Base-by-base conservation (phyloP, 2,888 invertebrate species). In the Xestia rhomboidea region DNA sequence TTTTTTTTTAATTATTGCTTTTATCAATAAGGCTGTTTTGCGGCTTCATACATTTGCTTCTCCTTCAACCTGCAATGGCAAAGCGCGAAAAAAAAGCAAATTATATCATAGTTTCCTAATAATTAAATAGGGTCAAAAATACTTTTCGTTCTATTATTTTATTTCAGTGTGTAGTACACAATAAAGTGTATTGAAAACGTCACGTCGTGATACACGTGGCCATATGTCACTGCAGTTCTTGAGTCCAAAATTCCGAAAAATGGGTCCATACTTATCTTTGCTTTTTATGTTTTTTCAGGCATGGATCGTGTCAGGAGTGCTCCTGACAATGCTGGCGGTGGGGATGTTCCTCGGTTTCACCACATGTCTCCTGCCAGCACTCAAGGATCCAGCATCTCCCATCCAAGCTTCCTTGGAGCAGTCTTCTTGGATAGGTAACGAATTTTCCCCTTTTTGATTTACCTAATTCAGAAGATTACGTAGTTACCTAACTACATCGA, bases 281-380 rank as follows among this genome's bases (percentile, higher is more conserved):
- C 8, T 13, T 8, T 11, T 13, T 13, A 18, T 66, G 13, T 68
- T 34, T 44, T 83, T 85, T 6, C 87, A 91, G 91, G 63, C 82
- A 77, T 91, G 89, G 87, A 84, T 89, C 10, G 88, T 89, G 8
- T 88, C 88, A 10, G 91, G 89, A 8, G 85, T 90, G 0, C 84
- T 90, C 15, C 74, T 89, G 13, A 90, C 89, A 54, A 90, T 91
- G 89, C 7, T 90, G 27, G 90, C 84, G 7, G 86, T 87, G 70
- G 92, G 92, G 0, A 90, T 90, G 89, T 81, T 89, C 49, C 77
- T 92, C 11, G 88, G 91, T n/a, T 90, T 85, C 79, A 85, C 90
- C 46, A 88, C 87, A 10, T 81, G 87, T 46, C 80, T 92, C 7
- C 77, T 92, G 44, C 90, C 91, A 13, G 90, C 86, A 0, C 87